Conservation (phyloP, 2,113 vertebrate genomes). For the Spea multiplicata region DNA sequence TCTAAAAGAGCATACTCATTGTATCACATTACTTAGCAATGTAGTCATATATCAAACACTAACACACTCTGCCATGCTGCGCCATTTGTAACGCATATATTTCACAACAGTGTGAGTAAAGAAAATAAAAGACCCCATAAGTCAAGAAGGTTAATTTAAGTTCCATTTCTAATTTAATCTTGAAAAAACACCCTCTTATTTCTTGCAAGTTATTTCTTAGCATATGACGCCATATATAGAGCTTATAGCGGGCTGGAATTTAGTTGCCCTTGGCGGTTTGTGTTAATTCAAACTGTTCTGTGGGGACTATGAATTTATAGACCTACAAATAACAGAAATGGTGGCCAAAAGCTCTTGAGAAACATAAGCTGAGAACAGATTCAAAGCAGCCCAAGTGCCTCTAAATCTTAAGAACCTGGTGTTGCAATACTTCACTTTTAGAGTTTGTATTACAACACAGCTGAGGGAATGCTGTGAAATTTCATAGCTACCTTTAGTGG, state of each 20-base stretch:
- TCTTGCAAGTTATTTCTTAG: neutral
- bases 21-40: too few relatives aligned
- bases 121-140: neutral
- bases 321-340: conserved; percentile 38
- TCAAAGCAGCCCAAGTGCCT: conserved; percentile 24
- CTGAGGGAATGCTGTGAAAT: conserved; percentile 14
- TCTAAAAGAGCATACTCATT: too few relatives aligned
- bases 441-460: conserved; percentile 27
- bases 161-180: neutral
- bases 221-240: neutral
- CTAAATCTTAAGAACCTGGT: conserved; percentile 24
- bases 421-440: conserved; percentile 13
- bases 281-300: conserved; percentile 30
- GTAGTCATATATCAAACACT: too few relatives aligned
- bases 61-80: too few relatives aligned
- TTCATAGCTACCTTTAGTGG: conserved; percentile 12
- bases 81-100: too few relatives aligned
- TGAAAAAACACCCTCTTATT: neutral
- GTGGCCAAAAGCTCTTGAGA: conserved; percentile 29
- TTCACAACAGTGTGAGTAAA: too few relatives aligned
- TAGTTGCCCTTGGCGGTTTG: conserved; percentile 36
- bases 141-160: neutral
- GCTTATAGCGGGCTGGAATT: conserved; percentile 24
- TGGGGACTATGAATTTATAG: conserved; percentile 40
- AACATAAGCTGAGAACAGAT: conserved; percentile 29